Base-by-base conservation (phyloP, 2,113 vertebrate genomes). In the Muntiacus reevesi region DNA sequence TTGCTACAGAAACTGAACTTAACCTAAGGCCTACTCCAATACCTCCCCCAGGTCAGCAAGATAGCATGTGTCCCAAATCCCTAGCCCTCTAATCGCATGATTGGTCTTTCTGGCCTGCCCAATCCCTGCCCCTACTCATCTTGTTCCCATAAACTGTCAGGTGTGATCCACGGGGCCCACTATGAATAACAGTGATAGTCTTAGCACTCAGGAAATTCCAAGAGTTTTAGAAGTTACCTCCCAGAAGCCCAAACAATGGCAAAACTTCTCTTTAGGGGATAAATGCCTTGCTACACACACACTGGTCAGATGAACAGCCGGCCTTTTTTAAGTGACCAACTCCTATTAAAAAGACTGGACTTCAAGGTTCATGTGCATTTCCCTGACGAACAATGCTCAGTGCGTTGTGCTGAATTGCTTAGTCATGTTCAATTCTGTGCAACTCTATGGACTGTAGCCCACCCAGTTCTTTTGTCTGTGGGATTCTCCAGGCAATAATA, bases 91-190 rank as follows among this genome's bases (percentile, higher is more conserved):
- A 43, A 57, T 64, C 17, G n/a, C 12, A 25, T 76, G 54, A 59
- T 3, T 74, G 13, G 3, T 36, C 4, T 89, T 86, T 86, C 16
- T 89, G 33, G 0, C 3, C 45, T 45, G 27, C 9, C 9, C 23
- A 94, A 25, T 4, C 3, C 28, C 1, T 23, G n/a, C 12, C 36
- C n/a, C 14, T 10, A 54, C 5, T 54, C 43, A 93, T 81, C 27
- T 85, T 59, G 3, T 59, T 60, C 23, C 16, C n/a, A 54, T 30
- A 52, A 83, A 36, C 19, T 54, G 2, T 36, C 9, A 67, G 7
- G 0, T 81, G 9, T 71, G 15, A 27, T 5, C 6, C 28, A 67
- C 45, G 5, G 3, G 2, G 3, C 1, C 21, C n/a, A 55, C 14
- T 6, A 25, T 47, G 25, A 62, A 50, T 78, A 78, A 36, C 47